phyloP scores from a whole-genome alignment of 2,113 vertebrate genomes.

The Romanogobio albipinnatus region DNA sequence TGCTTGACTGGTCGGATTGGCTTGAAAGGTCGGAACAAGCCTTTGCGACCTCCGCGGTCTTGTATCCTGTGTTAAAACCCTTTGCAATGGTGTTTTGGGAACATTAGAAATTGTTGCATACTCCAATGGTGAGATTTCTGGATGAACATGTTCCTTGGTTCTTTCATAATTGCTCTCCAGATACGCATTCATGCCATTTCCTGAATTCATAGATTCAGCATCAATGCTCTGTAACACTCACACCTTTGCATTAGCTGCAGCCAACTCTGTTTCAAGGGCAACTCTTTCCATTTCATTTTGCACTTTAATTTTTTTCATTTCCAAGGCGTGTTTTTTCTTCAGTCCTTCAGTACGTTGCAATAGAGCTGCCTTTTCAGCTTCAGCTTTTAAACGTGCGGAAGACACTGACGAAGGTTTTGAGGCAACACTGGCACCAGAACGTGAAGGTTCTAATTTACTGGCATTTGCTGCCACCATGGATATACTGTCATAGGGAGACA shows the following conservation, averaged over 20 bases:
- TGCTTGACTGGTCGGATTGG: no score
- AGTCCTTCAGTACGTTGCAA: no score
- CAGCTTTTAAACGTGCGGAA: no score
- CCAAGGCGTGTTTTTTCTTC: not conserved
- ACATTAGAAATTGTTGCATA: not conserved
- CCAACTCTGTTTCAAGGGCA: constrained; percentile 34
- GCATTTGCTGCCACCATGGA: no score
- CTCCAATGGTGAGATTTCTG: constrained; percentile 16
- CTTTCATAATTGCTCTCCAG: constrained; percentile 9
- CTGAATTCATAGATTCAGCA: constrained; percentile 1
- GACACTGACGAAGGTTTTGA: no score
- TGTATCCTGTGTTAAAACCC: not conserved
- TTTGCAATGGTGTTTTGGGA: constrained; percentile 25
- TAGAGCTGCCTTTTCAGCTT: no score
- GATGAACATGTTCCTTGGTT: not conserved
- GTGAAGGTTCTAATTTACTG: no score
- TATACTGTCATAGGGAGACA: no score
- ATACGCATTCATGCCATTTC: constrained; percentile 23
- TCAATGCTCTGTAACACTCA: not conserved
- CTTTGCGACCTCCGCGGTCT: not conserved
- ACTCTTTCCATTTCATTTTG: constrained; percentile 31
- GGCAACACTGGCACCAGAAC: no score
- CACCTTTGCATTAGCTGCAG: not conserved
- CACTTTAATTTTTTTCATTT: constrained; percentile 15
- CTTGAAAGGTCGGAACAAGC: not conserved